Evolutionary conservation across 2,888 invertebrate genomes (phyloP).

Genomic region (Mayetiola destructor): DNA sequence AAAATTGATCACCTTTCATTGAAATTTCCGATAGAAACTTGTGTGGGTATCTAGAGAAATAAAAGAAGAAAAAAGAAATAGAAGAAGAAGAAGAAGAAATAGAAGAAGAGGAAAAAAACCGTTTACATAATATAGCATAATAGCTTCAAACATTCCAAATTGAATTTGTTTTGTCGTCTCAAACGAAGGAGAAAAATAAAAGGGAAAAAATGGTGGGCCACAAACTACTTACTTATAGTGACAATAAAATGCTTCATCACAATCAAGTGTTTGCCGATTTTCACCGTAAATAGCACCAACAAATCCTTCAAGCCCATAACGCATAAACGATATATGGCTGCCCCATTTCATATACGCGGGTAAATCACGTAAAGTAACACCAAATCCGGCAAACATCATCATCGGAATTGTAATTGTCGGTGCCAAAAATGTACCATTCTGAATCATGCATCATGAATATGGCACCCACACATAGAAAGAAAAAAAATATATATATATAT

Average conservation of each 20-base stretch:
- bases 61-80: background rate
- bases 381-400: slow-evolving; percentile 95
- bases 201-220: background rate
- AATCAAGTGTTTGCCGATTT: slow-evolving; percentile 57
- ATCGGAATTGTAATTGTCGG: slow-evolving; percentile 84
- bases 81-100: background rate
- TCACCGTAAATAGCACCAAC: slow-evolving; percentile 74
- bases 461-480: background rate
- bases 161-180: background rate
- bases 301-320: slow-evolving; percentile 81
- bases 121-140: background rate
- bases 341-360: slow-evolving; percentile 82
- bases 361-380: slow-evolving; percentile 74
- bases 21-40: slow-evolving; percentile 73
- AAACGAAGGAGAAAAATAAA: background rate
- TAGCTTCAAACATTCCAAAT: background rate
- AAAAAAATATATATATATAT: slow-evolving; percentile 18
- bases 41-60: slow-evolving; percentile 45
- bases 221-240: slow-evolving; percentile 51
- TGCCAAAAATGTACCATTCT: slow-evolving; percentile 92
- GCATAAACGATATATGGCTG: slow-evolving; percentile 76
- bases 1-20: slow-evolving; percentile 65
- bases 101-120: background rate
- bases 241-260: slow-evolving; percentile 59
- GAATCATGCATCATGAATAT: background rate